Base-by-base conservation (phyloP, 92 coral and sea anemone genomes). In the Diadumene lineata region DNA sequence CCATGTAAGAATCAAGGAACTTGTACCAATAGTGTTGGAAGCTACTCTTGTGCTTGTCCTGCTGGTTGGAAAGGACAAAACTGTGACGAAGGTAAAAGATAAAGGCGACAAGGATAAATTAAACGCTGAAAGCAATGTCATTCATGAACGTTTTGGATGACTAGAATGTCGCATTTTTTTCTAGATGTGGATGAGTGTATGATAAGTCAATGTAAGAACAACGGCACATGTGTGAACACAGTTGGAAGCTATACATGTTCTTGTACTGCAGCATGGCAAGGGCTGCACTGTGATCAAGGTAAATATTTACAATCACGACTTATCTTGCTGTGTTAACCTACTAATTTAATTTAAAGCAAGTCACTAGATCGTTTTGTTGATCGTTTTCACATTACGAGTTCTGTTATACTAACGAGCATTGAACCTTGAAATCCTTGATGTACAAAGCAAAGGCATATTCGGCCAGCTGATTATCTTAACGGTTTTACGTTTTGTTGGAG, bases 121-220 rank as follows among this genome's bases (percentile, higher is more conserved):
- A 25, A 56, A 9, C 10, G 11, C 7, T 11, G 24, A 7, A 56
- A 10, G 11, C 7, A 11, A 56, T 21, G 62, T 56, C 22, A 10
- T 21, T 8, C 22, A 8, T 44, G 22, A 10, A 26, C 7, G 11
- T 16, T 60, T 8, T 60, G 7, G 65, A 60, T 26, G 31, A 60
- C 23, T 16, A 11, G 22, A 11, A 6, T 10, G n/a, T n/a, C n/a
- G n/a, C n/a, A n/a, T 6, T 27, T 70, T 67, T 61, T 71, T 34
- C 0, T 66, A 80, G 84, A 79, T 31, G 60, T 80, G 26, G 48
- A 80, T 33, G 84, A 80, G 57, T 80, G 84, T 44, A 22, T 28
- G 0, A 11, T 2, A 48, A 72, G 32, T 50, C 84, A 66, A 48
- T 80, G 84, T 28, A 34, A 65, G n/a, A 71, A 81, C 51, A 38